Conservation (phyloP, 2,797 vertebrate genomes). For the Clarias fuscus region DNA sequence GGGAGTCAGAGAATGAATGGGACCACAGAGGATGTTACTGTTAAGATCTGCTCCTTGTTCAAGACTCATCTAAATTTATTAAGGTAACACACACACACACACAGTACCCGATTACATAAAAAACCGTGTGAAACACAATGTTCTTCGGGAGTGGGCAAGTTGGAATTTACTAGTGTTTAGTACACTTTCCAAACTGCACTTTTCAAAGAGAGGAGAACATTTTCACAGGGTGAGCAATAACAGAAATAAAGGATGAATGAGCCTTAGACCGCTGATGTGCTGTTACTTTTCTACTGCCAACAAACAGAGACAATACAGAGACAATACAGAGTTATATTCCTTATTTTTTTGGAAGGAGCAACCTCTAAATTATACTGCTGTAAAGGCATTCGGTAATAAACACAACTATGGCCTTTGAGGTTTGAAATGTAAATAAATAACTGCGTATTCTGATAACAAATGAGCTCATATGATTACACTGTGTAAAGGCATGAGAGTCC, state of each 20-base stretch:
- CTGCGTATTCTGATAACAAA: slow-evolving; percentile 36
- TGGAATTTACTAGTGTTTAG: slow-evolving; percentile 17
- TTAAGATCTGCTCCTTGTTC: not conserved
- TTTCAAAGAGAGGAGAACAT: not conserved
- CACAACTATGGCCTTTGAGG: slow-evolving; percentile 9
- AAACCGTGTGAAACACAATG: not conserved
- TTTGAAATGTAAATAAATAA: slow-evolving; percentile 36
- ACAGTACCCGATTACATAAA: slow-evolving; percentile 5
- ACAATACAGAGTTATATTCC: slow-evolving; percentile 36
- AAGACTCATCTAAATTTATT: not conserved
- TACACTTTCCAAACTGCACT: slow-evolving; percentile 4
- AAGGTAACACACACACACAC: slow-evolving; percentile 6
- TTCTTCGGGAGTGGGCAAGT: slow-evolving; percentile 14
- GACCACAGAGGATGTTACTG: not conserved
- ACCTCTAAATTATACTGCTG: not conserved
- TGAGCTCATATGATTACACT: slow-evolving; percentile 38
- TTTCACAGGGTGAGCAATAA: slow-evolving; percentile 5
- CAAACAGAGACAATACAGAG: slow-evolving; percentile 39
- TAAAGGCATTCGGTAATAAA: slow-evolving; percentile 28
- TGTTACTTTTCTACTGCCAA: slow-evolving; percentile 40
- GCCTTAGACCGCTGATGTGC: slow-evolving; percentile 13
- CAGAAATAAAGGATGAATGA: slow-evolving; percentile 23
- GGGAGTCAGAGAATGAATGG: not conserved
- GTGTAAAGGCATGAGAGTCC: not conserved
- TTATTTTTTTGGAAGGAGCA: slow-evolving; percentile 24